Evolutionary conservation across 1,140 invertebrate species (phyloP), one percentile per base, ranked within the genome.

Genomic region (Spodoptera frugiperda): DNA sequence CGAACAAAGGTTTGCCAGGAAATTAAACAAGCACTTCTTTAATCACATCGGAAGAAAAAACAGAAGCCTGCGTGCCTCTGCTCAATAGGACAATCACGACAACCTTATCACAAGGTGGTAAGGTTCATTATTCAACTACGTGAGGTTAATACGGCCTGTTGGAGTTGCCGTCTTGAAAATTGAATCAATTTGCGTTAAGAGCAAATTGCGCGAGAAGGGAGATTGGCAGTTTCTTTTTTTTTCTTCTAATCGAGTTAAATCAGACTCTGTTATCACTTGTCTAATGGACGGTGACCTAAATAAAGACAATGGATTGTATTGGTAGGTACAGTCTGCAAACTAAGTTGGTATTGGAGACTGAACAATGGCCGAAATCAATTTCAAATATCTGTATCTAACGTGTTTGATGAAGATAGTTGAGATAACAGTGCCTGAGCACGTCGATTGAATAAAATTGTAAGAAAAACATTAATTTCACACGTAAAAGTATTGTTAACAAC

Each of bases 161-260:
- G 8, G 17, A 63, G 59, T 46, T 63, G 33, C 30, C 57, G 72
- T 30, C 57, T 33, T 63, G 72, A 80, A 80, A 83, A 83, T 83
- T 78, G 82, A 83, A 83, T 83, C 82, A 83, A 81, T 83, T 83
- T 81, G 59, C 75, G 79, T 83, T 81, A 83, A 81, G 77, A 79
- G 76, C 76, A 72, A 82, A 82, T 80, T 78, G 76, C 70, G 51
- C 70, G 68, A 78, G 54, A 78, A 33, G 74, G 49, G 55, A 79
- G 72, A 74, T 79, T 83, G 77, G 67, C 78, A 78, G 76, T 73
- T 79, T 76, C 78, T 78, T 78, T 83, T 79, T 77, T 82, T 78
- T 49, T 53, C 70, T 17, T 68, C 68, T 75, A 83, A 83, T 81
- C 78, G 53, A 76, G 68, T 81, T 79, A 83, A 83, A 79, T 79